These are phyloP conservation scores for Clarias magur DNA, from an alignment of 2,113 vertebrate species.

Conservation along the genomic window DNA sequence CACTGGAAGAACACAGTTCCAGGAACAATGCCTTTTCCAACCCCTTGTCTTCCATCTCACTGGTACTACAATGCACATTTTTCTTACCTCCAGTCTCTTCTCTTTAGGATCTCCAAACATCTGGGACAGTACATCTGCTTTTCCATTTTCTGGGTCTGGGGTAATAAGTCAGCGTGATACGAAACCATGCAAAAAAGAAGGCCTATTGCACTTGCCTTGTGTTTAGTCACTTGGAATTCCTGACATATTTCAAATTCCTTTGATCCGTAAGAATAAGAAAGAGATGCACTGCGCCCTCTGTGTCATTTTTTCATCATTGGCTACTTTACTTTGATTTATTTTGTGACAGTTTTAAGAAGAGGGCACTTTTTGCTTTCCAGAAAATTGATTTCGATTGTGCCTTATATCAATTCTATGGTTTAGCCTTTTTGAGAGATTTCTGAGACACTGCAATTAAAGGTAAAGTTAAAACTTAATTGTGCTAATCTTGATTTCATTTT, in stretches of 20 bases:
- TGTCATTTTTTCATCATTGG: background rate
- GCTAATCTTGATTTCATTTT: background rate
- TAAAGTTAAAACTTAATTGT: background rate
- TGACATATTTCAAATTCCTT: conserved; percentile 23
- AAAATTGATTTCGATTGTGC: background rate
- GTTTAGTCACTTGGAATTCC: conserved; percentile 25
- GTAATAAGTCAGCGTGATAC: background rate
- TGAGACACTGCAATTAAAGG: background rate
- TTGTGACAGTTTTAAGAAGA: background rate
- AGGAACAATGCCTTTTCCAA: background rate
- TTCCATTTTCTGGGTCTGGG: conserved; percentile 9
- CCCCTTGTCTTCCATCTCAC: background rate
- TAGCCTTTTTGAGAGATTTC: background rate
- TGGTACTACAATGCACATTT: background rate
- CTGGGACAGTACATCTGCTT: conserved; percentile 24
- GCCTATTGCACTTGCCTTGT: conserved; percentile 16
- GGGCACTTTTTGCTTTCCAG: background rate
- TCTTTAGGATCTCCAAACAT: conserved; percentile 4
- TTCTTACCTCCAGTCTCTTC: background rate
- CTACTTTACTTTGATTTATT: background rate
- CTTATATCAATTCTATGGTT: background rate
- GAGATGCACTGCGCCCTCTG: background rate
- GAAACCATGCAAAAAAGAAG: background rate
- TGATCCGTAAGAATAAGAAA: background rate
- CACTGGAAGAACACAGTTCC: background rate